These are phyloP conservation scores for Ctena decussata DNA, from an alignment of 2,888 invertebrate species.

Conservation along the genomic window DNA sequence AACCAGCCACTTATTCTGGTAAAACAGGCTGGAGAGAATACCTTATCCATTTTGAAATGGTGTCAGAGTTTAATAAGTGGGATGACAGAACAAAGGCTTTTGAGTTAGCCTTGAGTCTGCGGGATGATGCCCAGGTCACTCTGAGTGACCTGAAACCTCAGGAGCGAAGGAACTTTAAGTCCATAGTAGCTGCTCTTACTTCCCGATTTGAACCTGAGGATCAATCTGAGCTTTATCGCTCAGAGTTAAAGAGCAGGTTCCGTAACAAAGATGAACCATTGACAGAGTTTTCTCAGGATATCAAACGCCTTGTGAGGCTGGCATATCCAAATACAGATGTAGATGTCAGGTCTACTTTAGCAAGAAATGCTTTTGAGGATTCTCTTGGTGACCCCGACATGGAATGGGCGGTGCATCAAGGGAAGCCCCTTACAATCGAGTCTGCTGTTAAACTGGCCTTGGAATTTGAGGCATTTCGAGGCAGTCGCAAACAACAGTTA, in stretches of 20 bases:
- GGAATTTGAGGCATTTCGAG: background rate
- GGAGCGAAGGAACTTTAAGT: background rate
- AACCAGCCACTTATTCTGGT: too few species aligned
- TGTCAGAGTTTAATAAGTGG: too few species aligned
- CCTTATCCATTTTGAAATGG: too few species aligned
- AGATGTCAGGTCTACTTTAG: background rate
- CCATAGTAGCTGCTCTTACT: background rate
- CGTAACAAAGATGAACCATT: background rate
- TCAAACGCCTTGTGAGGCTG: conserved; percentile 1
- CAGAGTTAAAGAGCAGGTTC: background rate
- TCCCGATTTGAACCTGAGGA: conserved; percentile 16
- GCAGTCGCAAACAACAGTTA: background rate
- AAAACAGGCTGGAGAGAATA: too few species aligned
- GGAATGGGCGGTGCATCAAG: conserved; percentile 26
- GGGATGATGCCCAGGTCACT: background rate
- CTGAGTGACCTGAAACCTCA: background rate
- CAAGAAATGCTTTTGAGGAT: background rate
- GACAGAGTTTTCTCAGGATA: conserved; percentile 12
- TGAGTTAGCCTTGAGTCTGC: too few species aligned
- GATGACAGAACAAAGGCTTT: too few species aligned
- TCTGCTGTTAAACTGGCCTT: background rate
- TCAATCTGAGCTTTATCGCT: conserved; percentile 3
- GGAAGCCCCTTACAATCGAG: conserved; percentile 1
- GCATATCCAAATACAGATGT: conserved; percentile 3
- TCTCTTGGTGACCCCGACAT: conserved; percentile 11